Evolutionary conservation across 2,888 invertebrate genomes (phyloP), one percentile per base, ranked within the genome.

Genomic region (Arrhopalites spinosus): DNA sequence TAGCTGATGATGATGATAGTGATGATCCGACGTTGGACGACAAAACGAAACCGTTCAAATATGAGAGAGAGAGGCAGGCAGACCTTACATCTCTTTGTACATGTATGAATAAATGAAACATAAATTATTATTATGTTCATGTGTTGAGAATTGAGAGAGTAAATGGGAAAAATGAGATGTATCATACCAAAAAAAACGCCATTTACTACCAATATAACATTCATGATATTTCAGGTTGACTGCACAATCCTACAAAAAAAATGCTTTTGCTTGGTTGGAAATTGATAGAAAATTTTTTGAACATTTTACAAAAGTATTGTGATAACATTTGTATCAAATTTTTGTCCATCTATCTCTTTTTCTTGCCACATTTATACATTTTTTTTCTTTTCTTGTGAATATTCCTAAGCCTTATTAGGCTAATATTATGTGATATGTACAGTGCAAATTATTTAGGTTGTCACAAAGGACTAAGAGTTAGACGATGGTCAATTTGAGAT

Each of bases 101-200:
- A 76, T 76, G 36, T 36, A 75, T 79, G 79, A 81, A 79, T 81
- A 78, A 79, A 78, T 77, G 75, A 75, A 77, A 78, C 76, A 76
- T 76, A 78, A 78, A 78, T 73, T 78, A 36, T 7, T 36, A 36
- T 36, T 36, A 78, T 73, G 68, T 75, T 61, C 73, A n/a, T 25
- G 23, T 73, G 70, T 68, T 72, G 67, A 70, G 70, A n/a, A n/a
- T 36, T 36, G 36, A n/a, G n/a, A n/a, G 75, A 75, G 78, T 76
- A 78, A 80, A 78, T 78, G 80, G 77, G 72, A n/a, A 25, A 59
- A 78, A 80, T 79, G 77, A 78, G 77, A 75, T 76, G 74, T 78
- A 61, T 36, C 47, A 23, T 53, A 27, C 69, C n/a, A 20, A 59
- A 23, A 27, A 1, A 59, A 23, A 59, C 5, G 53, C 47, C 7